phyloP scores from a whole-genome alignment of 1,140 invertebrate genomes.

The Drosophila kurseongensis region DNA sequence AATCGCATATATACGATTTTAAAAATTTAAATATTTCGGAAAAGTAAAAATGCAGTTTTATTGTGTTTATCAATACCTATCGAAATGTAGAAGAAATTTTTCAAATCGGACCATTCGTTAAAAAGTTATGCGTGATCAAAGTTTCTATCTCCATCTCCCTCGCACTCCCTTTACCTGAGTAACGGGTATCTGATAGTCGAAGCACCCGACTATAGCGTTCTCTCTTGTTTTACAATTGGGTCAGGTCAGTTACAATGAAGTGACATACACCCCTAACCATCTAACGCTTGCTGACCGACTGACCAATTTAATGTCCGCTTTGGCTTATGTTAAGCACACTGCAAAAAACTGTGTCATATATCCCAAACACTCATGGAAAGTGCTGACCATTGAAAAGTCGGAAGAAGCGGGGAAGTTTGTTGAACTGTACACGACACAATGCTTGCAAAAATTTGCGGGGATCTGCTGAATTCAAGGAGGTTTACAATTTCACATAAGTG shows the following conservation, averaged over 20 bases:
- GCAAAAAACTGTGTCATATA: slow-evolving; percentile 7
- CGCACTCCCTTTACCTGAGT: too few species aligned
- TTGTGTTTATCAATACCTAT: too few species aligned
- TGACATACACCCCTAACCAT: slow-evolving; percentile 32
- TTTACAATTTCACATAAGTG: too few species aligned
- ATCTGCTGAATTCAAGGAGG: slow-evolving; percentile 17
- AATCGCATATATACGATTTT: too few species aligned
- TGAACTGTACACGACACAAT: slow-evolving; percentile 58
- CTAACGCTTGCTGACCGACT: slow-evolving; percentile 61
- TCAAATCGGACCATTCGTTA: too few species aligned
- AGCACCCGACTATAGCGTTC: too few species aligned
- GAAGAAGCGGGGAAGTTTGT: slow-evolving; percentile 66
- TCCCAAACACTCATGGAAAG: slow-evolving; percentile 11
- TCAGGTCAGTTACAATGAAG: slow-evolving; percentile 50
- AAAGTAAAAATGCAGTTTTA: too few species aligned
- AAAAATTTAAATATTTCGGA: too few species aligned
- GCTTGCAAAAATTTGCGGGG: slow-evolving; percentile 16
- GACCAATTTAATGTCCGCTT: slow-evolving; percentile 35
- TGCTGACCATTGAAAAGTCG: slow-evolving; percentile 15
- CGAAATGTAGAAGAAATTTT: too few species aligned
- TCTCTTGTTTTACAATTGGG: slow-evolving; percentile 17
- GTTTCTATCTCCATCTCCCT: too few species aligned
- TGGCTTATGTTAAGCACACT: slow-evolving; percentile 12
- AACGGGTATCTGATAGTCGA: too few species aligned
- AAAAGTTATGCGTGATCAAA: too few species aligned